Evolutionary conservation across 2,797 vertebrate genomes (phyloP).

Genomic region (Euthynnus affinis): DNA sequence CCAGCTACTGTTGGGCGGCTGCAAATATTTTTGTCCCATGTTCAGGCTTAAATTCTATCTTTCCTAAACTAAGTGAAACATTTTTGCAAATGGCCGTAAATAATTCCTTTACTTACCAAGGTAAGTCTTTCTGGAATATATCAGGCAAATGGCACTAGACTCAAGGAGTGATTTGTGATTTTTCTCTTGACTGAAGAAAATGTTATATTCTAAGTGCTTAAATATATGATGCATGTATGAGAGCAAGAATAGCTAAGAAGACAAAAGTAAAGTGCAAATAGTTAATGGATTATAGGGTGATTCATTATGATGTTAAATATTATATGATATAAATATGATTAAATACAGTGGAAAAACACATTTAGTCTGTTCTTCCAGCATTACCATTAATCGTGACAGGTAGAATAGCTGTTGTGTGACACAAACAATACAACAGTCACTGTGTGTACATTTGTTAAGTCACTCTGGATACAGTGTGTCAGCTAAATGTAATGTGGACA

Average conservation of each 20-base stretch:
- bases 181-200: too few species aligned
- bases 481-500: slow-evolving; percentile 59
- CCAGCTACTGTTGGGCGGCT: slow-evolving; percentile 33
- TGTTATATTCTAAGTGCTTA: too few species aligned
- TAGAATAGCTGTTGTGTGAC: slow-evolving; percentile 13
- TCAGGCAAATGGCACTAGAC: neutral
- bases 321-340: too few species aligned
- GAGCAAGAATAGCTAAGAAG: neutral
- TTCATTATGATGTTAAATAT: neutral
- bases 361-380: neutral
- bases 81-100: neutral
- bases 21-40: slow-evolving; percentile 23
- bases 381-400: too few species aligned
- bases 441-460: slow-evolving; percentile 44
- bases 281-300: neutral
- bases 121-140: slow-evolving; percentile 2
- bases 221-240: neutral
- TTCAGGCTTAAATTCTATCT: neutral
- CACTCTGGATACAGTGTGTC: slow-evolving; percentile 48
- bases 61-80: neutral
- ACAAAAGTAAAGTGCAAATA: neutral
- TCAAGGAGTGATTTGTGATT: slow-evolving; percentile 8
- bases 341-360: neutral
- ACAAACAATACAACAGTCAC: slow-evolving; percentile 19
- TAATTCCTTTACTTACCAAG: neutral